Evolutionary conservation across 2,888 invertebrate species (phyloP).

Genomic region (Operophtera brumata): DNA sequence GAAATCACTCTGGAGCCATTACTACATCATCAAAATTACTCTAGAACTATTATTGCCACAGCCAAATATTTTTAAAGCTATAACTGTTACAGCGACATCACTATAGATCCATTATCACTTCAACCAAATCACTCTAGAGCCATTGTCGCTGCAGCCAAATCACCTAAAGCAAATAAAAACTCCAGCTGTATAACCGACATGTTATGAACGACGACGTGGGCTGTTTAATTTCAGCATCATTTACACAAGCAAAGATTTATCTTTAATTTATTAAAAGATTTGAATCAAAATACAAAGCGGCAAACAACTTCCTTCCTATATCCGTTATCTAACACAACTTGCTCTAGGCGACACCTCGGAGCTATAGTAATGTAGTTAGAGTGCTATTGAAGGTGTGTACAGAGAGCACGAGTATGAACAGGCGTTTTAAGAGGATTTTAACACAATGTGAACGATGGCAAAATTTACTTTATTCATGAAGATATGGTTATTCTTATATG

Average conservation of each 20-base stretch:
- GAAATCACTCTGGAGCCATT: no score
- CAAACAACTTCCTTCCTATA: background rate
- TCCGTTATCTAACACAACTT: background rate
- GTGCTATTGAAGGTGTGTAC: background rate
- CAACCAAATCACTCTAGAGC: no score
- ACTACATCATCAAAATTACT: no score
- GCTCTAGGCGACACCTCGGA: slow-evolving; percentile 2
- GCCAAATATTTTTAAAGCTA: no score
- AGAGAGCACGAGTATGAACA: background rate
- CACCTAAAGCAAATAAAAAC: background rate
- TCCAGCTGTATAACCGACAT: background rate
- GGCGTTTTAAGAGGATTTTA: no score
- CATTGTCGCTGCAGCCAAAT: background rate
- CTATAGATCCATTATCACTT: no score
- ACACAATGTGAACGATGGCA: no score
- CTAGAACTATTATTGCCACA: no score
- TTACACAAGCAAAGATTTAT: background rate
- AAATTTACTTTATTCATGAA: no score
- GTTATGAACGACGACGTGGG: no score
- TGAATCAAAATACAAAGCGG: slow-evolving; percentile 11
- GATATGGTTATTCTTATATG: no score
- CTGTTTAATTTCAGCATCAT: background rate
- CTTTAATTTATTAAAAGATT: slow-evolving; percentile 9
- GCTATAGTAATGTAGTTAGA: background rate
- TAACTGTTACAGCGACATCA: no score